Evolutionary conservation across 2,888 invertebrate genomes (phyloP).

Genomic region (Odontomyia ornata): DNA sequence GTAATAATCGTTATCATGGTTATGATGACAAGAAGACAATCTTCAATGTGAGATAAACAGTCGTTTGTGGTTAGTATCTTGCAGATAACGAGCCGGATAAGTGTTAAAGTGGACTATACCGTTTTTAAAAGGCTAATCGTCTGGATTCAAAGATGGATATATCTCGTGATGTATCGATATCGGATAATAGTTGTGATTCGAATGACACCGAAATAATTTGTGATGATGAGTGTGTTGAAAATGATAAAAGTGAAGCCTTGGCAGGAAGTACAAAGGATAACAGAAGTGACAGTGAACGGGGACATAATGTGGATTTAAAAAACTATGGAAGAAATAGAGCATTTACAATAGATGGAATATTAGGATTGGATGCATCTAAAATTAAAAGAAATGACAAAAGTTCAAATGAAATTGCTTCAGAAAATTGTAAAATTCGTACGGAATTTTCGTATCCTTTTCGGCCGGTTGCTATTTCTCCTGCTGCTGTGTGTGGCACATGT

Average conservation of each 20-base stretch:
- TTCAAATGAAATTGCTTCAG: constrained; percentile 8
- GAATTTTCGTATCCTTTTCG: constrained; percentile 45
- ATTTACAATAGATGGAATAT: constrained; percentile 57
- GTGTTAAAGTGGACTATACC: too few species aligned
- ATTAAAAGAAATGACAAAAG: constrained; percentile 21
- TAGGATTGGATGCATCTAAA: constrained; percentile 52
- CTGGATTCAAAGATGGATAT: constrained; percentile 41
- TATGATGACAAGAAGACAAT: background rate
- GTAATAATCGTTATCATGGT: constrained; percentile 15
- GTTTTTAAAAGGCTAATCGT: background rate
- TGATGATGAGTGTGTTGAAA: constrained; percentile 49
- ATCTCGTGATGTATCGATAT: constrained; percentile 32
- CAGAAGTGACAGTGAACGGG: constrained; percentile 32
- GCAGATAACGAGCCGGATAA: background rate
- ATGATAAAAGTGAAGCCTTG: background rate
- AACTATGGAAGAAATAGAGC: constrained; percentile 51
- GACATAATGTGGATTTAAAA: constrained; percentile 44
- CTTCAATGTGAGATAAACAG: background rate
- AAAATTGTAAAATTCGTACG: background rate
- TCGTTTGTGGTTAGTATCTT: constrained; percentile 13
- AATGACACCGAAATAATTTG: constrained; percentile 53
- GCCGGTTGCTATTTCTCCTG: constrained; percentile 50
- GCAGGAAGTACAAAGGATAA: background rate
- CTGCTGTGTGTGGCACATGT: constrained; percentile 52
- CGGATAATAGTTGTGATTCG: constrained; percentile 46